Conservation (phyloP, 37 sponge, comb jelly and placozoan genomes). For the Amphimedon queenslandica region DNA sequence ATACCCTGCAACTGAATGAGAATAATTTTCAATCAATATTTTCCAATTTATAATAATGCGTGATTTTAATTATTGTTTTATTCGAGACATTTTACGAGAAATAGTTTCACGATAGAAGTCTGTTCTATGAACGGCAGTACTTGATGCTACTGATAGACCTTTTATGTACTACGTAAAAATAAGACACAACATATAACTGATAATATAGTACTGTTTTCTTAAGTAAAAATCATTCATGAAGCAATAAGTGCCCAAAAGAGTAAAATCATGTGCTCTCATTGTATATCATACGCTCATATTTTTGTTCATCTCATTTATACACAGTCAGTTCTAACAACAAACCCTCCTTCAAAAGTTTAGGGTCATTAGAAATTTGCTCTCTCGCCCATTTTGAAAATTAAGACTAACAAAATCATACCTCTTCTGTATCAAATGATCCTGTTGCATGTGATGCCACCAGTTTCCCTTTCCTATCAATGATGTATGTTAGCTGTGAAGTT, state of each 20-base stretch:
- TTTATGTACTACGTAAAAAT: slow-evolving; percentile 22
- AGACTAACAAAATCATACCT: slow-evolving; percentile 17
- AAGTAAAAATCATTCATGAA: no score
- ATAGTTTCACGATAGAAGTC: slow-evolving; percentile 50
- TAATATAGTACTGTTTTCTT: no score
- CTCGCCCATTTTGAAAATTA: neutral
- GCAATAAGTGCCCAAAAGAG: no score
- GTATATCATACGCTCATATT: no score
- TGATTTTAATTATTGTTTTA: neutral
- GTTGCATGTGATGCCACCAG: slow-evolving; percentile 29
- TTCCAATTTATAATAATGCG: neutral
- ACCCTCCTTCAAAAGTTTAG: no score
- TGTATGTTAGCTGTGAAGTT: neutral
- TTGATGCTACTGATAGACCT: slow-evolving; percentile 23
- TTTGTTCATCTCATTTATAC: no score
- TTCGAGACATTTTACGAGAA: slow-evolving; percentile 54
- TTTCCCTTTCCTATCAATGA: slow-evolving; percentile 10
- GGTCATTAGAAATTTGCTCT: no score
- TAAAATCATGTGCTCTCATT: no score
- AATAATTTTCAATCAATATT: no score
- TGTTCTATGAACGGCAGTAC: slow-evolving; percentile 2
- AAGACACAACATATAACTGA: neutral
- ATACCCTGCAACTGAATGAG: no score
- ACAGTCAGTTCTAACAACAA: no score
- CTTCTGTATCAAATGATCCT: slow-evolving; percentile 37